phyloP scores from a whole-genome alignment of 2,888 invertebrate genomes.

The Chromoteleia sp. region DNA sequence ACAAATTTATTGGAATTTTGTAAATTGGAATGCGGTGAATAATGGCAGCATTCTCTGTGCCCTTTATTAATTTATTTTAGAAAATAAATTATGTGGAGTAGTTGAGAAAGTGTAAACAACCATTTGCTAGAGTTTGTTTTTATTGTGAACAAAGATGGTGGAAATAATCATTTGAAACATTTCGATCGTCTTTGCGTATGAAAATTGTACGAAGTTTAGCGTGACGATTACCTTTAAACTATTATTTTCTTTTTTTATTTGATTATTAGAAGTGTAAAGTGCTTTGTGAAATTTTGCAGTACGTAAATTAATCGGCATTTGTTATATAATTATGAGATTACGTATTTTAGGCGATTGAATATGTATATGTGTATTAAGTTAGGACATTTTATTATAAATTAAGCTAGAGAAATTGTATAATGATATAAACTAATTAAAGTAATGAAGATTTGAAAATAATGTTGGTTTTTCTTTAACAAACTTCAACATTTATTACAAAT shows the following conservation, averaged over 20 bases:
- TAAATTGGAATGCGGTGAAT: not conserved
- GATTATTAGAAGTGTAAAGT: conserved; percentile 49
- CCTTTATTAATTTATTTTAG: not conserved
- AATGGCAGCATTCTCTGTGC: conserved; percentile 23
- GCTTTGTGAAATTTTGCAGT: conserved; percentile 66
- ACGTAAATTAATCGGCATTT: conserved; percentile 64
- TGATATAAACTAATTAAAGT: conserved; percentile 69
- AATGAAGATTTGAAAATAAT: conserved; percentile 60
- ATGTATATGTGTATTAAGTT: conserved; percentile 68
- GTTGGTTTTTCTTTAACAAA: conserved; percentile 37
- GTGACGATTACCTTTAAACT: conserved; percentile 8
- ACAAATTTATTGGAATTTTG: not conserved
- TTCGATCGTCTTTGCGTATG: conserved; percentile 35
- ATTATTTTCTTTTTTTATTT: conserved; percentile 4
- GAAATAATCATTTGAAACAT: not conserved
- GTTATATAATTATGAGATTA: conserved; percentile 67
- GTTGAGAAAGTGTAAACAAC: conserved; percentile 37
- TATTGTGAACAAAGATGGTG: conserved; percentile 38
- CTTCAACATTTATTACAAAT: conserved; percentile 15
- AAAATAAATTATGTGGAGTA: not conserved
- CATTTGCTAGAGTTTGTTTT: conserved; percentile 30
- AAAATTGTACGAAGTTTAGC: conserved; percentile 29
- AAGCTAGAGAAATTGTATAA: conserved; percentile 71
- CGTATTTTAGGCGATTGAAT: conserved; percentile 65
- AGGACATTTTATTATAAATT: conserved; percentile 66